Evolutionary conservation across 2,797 vertebrate species (phyloP).

Genomic region (Xenentodon cancila): DNA sequence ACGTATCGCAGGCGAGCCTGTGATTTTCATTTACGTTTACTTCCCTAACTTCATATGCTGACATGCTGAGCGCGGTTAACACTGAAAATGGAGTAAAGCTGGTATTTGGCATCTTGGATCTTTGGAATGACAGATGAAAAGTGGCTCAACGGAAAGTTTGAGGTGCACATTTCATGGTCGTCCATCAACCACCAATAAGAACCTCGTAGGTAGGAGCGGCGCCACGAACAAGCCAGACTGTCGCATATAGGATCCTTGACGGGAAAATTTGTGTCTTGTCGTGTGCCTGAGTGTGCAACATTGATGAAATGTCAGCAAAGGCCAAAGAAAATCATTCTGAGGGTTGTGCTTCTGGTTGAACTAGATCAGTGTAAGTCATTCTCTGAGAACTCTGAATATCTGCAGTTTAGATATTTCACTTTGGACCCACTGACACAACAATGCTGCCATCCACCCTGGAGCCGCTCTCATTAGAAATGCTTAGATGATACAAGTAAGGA

Average conservation of each 20-base stretch:
- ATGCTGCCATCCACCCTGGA: neutral
- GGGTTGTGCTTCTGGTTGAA: too few relatives aligned
- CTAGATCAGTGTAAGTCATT: neutral
- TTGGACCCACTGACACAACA: neutral
- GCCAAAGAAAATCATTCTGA: too few relatives aligned
- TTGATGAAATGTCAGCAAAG: too few relatives aligned
- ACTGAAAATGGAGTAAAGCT: neutral
- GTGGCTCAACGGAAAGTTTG: neutral
- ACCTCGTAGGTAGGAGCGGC: neutral
- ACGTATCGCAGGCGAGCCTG: too few relatives aligned
- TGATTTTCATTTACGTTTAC: too few relatives aligned
- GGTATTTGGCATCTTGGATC: neutral
- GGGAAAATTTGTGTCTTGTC: too few relatives aligned
- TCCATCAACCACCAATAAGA: neutral
- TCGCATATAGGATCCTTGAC: neutral
- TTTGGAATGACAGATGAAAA: neutral
- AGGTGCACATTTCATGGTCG: too few relatives aligned
- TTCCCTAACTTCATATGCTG: too few relatives aligned
- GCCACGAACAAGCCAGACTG: too few relatives aligned
- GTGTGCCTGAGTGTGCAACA: too few relatives aligned
- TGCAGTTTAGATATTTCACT: neutral
- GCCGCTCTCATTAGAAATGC: neutral
- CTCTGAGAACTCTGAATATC: neutral
- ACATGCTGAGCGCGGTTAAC: too few relatives aligned
- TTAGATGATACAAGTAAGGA: neutral